phyloP scores from a whole-genome alignment of 1,140 invertebrate genomes.

The Phocides pigmalion region DNA sequence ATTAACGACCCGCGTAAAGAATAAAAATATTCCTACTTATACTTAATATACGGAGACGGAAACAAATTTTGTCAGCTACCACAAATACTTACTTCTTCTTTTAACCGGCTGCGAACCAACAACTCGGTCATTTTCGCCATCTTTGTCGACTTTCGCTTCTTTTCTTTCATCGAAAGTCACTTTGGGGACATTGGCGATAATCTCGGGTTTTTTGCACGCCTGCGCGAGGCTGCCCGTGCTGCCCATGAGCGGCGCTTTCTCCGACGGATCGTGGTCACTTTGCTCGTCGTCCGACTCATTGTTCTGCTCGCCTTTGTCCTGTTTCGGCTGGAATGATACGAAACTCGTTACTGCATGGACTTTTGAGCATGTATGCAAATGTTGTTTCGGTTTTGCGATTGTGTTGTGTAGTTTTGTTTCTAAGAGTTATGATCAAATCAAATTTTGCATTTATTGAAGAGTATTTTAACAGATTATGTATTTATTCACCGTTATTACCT shows the following conservation, averaged over 20 bases:
- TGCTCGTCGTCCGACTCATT: conserved; percentile 71
- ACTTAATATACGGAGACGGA: too few species aligned
- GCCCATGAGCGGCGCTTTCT: conserved; percentile 79
- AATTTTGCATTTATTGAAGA: too few species aligned
- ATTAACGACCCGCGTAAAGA: too few species aligned
- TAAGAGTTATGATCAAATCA: too few species aligned
- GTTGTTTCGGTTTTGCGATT: too few species aligned
- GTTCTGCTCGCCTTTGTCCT: conserved; percentile 47
- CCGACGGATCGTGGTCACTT: conserved; percentile 66
- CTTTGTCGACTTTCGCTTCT: conserved; percentile 37
- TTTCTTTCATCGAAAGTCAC: conserved; percentile 53
- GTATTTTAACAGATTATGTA: too few species aligned
- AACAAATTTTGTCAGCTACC: too few species aligned
- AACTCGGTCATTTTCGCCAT: conserved; percentile 50
- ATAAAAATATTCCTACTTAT: too few species aligned
- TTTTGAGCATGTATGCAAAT: conserved; percentile 1
- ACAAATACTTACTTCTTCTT: conserved; percentile 70
- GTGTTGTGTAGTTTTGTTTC: neutral
- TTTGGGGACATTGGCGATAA: conserved; percentile 70
- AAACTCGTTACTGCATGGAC: conserved; percentile 18
- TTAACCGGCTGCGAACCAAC: conserved; percentile 69
- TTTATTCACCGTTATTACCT: too few species aligned
- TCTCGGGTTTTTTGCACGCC: conserved; percentile 62
- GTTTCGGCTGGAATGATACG: conserved; percentile 52
- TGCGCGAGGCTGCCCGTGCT: conserved; percentile 58